Percentiles rank a stretch among this genome's conserved stretches.
Evolutionary conservation across 2,888 invertebrate genomes (phyloP).

Genomic region (Neoascia interrupta): DNA sequence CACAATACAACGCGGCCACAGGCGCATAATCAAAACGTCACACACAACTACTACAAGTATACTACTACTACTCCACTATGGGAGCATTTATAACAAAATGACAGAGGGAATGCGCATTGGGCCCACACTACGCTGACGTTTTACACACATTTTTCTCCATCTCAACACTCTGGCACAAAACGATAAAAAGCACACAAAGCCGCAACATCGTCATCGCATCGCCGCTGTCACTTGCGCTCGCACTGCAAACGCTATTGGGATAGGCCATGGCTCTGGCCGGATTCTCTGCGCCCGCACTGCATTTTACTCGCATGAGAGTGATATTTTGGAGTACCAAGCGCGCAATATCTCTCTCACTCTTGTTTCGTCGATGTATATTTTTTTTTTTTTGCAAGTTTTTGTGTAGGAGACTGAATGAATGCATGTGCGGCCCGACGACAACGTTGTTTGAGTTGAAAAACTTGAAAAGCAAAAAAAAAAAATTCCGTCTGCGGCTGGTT

Average conservation of each 20-base stretch:
- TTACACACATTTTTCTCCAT: too few species aligned
- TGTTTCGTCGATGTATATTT: not conserved
- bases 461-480: slow-evolving; percentile 5
- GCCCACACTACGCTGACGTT: slow-evolving; percentile 44
- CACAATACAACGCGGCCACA: too few species aligned
- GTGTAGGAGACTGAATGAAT: slow-evolving; percentile 51
- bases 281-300: slow-evolving; percentile 59
- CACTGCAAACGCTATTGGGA: slow-evolving; percentile 60
- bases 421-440: slow-evolving; percentile 49
- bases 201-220: slow-evolving; percentile 25
- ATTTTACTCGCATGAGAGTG: slow-evolving; percentile 65
- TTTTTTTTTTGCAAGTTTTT: slow-evolving; percentile 23
- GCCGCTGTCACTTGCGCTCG: slow-evolving; percentile 24
- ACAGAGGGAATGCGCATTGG: slow-evolving; percentile 50
- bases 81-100: slow-evolving; percentile 16
- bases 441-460: slow-evolving; percentile 26
- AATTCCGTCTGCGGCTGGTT: slow-evolving; percentile 18
- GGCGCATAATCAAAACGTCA: not conserved
- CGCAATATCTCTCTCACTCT: slow-evolving; percentile 19
- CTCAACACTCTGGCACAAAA: slow-evolving; percentile 1
- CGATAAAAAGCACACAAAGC: slow-evolving; percentile 33
- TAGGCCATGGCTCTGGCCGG: slow-evolving; percentile 53
- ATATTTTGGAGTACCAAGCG: slow-evolving; percentile 18
- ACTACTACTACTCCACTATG: slow-evolving; percentile 7
- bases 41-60: not conserved